Evolutionary conservation across 2,888 invertebrate species (phyloP), one percentile per base, ranked within the genome.

Genomic region (Drosophila maculinotata): DNA sequence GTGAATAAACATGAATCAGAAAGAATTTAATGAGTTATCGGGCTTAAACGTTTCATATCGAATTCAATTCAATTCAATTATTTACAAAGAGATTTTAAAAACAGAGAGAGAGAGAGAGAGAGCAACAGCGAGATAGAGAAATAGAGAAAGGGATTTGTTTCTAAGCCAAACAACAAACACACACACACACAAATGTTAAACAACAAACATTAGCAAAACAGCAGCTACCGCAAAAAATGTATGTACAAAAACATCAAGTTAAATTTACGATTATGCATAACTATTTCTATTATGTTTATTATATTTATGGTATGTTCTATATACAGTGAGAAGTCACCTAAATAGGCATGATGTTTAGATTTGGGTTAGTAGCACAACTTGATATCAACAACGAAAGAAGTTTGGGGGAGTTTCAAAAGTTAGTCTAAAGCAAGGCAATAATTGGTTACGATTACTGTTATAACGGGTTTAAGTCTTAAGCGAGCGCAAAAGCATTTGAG

Each of bases 1-100:
- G 81, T 86, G 83, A 82, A 82, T 85, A 82, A 79, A 82, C 66
- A 85, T 82, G 81, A 82, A 82, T 82, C 76, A 85, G 81, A 82
- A 76, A 82, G 71, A 79, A 77, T 85, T 85, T 72, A n/a, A 76
- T 76, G 72, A 76, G 76, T 76, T 76, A 59, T 64, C 69, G 77
- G 75, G 69, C 69, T 79, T 67, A 60, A 69, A 77, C 66, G 49
- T 66, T 71, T 59, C 60, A 30, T 69, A 49, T 64, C 54, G 54
- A 69, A 57, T 57, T 60, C 47, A 51, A 56, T 66, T 65, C 51
- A 69, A 57, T 57, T 60, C 47, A 51, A 56, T 66, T 65, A 79
- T 73, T 64, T 69, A 82, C 76, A 79, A 47, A 64, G 60, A 64
- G 52, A 54, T 15, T 28, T 39, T 56, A 59, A 58, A 56, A 38